Percentiles rank a stretch among this genome's conserved stretches.
Conservation (phyloP, 2,797 vertebrate genomes). For the Siniperca undulata region DNA sequence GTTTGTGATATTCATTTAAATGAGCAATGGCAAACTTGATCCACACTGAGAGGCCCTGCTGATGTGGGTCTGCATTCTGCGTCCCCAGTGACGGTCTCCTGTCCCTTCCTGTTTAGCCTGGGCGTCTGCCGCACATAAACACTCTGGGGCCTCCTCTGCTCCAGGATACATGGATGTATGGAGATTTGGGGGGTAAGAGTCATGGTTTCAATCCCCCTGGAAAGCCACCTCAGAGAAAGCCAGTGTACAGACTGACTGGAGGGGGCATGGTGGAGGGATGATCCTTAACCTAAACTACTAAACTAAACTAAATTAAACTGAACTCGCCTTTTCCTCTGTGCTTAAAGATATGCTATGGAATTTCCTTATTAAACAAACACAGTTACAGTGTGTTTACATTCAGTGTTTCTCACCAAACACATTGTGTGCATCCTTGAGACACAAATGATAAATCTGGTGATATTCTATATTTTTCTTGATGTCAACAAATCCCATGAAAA, state of each 20-base stretch:
- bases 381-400: conserved; percentile 17
- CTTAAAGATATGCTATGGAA: conserved; percentile 14
- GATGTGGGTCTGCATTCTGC: conserved; percentile 53
- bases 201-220: conserved; percentile 78
- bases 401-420: conserved; percentile 4
- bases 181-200: conserved; percentile 49
- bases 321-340: conserved; percentile 29
- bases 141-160: conserved; percentile 81
- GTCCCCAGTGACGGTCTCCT: conserved; percentile 89
- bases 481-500: not conserved
- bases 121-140: conserved; percentile 92
- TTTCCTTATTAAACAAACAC: conserved; percentile 31
- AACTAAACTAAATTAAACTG: no score
- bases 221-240: conserved; percentile 64
- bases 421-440: not conserved
- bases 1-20: conserved; percentile 56
- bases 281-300: conserved; percentile 41
- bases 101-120: conserved; percentile 97
- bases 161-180: conserved; percentile 60
- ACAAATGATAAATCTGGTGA: not conserved
- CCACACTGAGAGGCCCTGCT: conserved; percentile 41
- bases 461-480: not conserved
- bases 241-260: conserved; percentile 32
- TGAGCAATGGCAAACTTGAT: conserved; percentile 57
- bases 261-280: conserved; percentile 43